A percentile compares a stretch with the other conserved stretches of the same genome.
These are phyloP conservation scores for Rhinoderma darwinii DNA, from an alignment of 2,113 vertebrate species.

Conservation along the genomic window DNA sequence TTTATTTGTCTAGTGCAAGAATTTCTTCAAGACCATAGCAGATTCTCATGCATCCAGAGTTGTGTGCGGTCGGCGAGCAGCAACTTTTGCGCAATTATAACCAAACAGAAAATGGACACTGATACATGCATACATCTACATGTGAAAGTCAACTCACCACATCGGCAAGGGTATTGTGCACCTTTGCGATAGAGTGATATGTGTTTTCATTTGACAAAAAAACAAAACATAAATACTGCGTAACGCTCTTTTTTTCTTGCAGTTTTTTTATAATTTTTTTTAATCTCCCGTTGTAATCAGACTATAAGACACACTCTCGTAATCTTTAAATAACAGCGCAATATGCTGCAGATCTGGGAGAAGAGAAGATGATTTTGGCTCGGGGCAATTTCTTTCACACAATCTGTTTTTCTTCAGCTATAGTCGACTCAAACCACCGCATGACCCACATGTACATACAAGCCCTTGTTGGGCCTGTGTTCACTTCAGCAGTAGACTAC, in stretches of 20 bases:
- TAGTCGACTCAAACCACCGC: background rate
- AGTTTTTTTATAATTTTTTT: too few relatives aligned
- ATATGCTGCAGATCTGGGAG: constrained; percentile 29
- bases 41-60: too few relatives aligned
- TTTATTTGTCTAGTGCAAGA: too few relatives aligned
- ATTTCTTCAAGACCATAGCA: too few relatives aligned
- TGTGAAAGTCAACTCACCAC: too few relatives aligned
- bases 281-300: background rate
- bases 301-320: background rate
- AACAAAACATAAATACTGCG: background rate
- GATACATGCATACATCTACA: too few relatives aligned
- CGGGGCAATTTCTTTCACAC: constrained; percentile 19
- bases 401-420: constrained; percentile 45
- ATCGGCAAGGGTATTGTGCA: too few relatives aligned
- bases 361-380: constrained; percentile 21
- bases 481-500: background rate
- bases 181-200: too few relatives aligned
- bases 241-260: background rate
- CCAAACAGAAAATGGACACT: too few relatives aligned
- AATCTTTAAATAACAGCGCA: constrained; percentile 20
- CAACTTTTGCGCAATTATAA: too few relatives aligned
- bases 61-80: too few relatives aligned
- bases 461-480: background rate
- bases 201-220: too few relatives aligned
- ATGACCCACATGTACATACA: constrained; percentile 9